Conservation (phyloP, 2,113 vertebrate genomes). For the Actinemys pallida region DNA sequence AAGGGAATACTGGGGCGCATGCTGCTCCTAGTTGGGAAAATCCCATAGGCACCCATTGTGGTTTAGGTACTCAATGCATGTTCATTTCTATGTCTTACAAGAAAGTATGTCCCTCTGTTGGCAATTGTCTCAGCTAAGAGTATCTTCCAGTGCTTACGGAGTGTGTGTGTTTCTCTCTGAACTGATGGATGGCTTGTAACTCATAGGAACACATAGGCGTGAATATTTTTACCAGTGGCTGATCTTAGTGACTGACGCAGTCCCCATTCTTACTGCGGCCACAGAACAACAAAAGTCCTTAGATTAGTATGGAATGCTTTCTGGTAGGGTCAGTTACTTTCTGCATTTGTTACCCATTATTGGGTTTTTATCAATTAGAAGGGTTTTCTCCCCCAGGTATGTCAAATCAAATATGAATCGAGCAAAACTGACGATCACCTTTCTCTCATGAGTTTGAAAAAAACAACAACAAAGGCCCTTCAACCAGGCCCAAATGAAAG, state of each 20-base stretch:
- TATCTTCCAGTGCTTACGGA: not conserved
- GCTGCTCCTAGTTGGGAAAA: not conserved
- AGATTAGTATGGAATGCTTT: not conserved
- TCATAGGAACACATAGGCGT: not conserved
- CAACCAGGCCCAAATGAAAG: too few species aligned
- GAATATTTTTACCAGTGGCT: not conserved
- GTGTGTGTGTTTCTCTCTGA: not conserved
- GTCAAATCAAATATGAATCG: not conserved
- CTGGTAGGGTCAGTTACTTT: not conserved
- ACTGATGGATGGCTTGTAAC: not conserved
- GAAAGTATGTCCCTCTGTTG: not conserved
- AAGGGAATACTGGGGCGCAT: fast-evolving
- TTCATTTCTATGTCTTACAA: not conserved
- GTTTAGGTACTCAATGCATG: not conserved
- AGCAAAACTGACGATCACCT: not conserved
- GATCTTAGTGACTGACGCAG: not conserved
- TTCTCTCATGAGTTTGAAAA: not conserved
- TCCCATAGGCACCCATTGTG: not conserved
- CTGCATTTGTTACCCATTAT: not conserved
- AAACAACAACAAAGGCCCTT: not conserved
- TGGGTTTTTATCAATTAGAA: not conserved
- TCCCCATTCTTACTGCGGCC: not conserved
- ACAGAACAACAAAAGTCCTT: not conserved
- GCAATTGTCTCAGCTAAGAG: not conserved
- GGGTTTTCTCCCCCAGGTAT: not conserved